Evolutionary conservation across 53 echinoderm and acorn worm species (phyloP).

Genomic region (Apostichopus leukothele): DNA sequence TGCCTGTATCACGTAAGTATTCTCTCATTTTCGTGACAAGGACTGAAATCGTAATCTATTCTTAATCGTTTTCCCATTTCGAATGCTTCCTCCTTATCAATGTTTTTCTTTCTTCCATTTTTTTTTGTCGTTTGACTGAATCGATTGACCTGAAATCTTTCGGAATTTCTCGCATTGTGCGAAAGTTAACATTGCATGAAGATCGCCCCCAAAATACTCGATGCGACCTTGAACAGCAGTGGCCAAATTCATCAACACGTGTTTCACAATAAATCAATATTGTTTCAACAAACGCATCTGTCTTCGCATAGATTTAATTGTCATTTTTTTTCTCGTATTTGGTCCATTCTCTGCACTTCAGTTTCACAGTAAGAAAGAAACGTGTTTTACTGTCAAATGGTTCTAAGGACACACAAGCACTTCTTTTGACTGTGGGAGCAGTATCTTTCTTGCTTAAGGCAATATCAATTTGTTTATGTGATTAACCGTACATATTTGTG

Average conservation of each 20-base stretch:
- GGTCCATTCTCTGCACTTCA: background rate
- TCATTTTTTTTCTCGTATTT: background rate
- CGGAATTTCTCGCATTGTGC: constrained; percentile 33
- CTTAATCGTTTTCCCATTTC: constrained; percentile 45
- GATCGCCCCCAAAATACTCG: constrained; percentile 25
- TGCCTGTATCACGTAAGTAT: constrained; percentile 12
- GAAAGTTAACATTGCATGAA: constrained; percentile 47
- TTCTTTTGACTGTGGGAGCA: too few relatives aligned
- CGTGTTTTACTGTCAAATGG: constrained; percentile 37
- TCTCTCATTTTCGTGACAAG: constrained; percentile 38
- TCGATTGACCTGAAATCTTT: background rate
- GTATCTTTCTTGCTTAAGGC: background rate
- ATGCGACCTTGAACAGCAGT: constrained; percentile 39
- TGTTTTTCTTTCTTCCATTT: constrained; percentile 47
- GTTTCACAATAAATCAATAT: constrained; percentile 5
- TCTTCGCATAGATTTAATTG: background rate
- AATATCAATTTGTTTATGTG: constrained; percentile 6
- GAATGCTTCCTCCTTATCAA: constrained; percentile 46
- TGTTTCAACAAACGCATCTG: constrained; percentile 8
- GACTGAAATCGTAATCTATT: constrained; percentile 45
- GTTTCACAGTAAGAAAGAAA: constrained; percentile 33
- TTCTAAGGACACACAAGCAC: background rate
- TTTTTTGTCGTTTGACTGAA: constrained; percentile 34
- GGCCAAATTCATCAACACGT: constrained; percentile 29
- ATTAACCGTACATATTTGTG: constrained; percentile 23